phyloP scores from a whole-genome alignment of 2,797 vertebrate genomes.

The Chiroxiphia lanceolata region DNA sequence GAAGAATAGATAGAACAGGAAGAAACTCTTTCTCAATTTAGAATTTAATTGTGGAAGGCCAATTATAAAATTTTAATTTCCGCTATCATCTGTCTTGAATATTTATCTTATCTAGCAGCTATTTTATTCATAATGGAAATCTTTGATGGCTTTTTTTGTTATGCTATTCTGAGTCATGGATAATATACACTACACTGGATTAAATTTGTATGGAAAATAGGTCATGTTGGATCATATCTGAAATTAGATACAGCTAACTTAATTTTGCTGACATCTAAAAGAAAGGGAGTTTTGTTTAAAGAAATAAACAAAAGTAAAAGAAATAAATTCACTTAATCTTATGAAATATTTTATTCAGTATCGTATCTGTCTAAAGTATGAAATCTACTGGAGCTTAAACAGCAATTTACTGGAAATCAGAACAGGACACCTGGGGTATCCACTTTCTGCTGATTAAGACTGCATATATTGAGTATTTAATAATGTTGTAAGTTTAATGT shows the following conservation, averaged over 20 bases:
- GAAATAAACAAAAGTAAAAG: neutral
- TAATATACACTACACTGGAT: slow-evolving; percentile 35
- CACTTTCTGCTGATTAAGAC: neutral
- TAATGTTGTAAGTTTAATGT: neutral
- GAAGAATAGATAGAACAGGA: slow-evolving; percentile 14
- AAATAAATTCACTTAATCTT: slow-evolving; percentile 10
- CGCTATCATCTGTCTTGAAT: slow-evolving; percentile 13
- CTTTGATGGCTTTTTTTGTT: slow-evolving; percentile 46
- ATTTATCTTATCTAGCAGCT: slow-evolving; percentile 62
- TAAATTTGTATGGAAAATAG: slow-evolving; percentile 64
- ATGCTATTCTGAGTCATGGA: slow-evolving; percentile 18
- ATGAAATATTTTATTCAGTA: neutral
- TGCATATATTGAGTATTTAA: neutral
- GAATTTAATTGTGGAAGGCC: slow-evolving; percentile 61
- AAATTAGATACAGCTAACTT: slow-evolving; percentile 57
- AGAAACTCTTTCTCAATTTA: slow-evolving; percentile 24
- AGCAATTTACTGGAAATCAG: slow-evolving; percentile 37
- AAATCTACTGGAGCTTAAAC: slow-evolving; percentile 11
- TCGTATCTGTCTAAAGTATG: neutral
- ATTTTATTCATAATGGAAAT: slow-evolving; percentile 53
- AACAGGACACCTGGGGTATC: neutral
- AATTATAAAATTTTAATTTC: slow-evolving; percentile 66
- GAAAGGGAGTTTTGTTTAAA: neutral
- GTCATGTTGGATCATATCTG: slow-evolving; percentile 13
- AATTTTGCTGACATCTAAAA: slow-evolving; percentile 35